Evolutionary conservation across 1,140 invertebrate species (phyloP), one percentile per base, ranked within the genome.

Genomic region (Bathynomus jamesi): DNA sequence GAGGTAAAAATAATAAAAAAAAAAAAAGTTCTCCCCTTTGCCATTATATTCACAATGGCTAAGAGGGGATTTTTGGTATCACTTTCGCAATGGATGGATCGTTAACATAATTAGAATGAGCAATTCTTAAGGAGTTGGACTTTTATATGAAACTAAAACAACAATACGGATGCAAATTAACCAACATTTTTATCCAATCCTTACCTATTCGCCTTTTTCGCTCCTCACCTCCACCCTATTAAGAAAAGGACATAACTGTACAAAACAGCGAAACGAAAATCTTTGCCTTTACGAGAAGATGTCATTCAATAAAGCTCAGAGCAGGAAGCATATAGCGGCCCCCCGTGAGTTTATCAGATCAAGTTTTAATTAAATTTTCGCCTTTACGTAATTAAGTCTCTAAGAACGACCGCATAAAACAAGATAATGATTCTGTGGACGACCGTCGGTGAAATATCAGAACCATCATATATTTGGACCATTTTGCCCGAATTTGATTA

Each of bases 291-390:
- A 53, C 40, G 40, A 53, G 40, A 53, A 53, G 40, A 53, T 53
- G 40, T 53, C 40, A 53, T 53, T 53, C 40, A 53, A 53, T 53
- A 53, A 53, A 53, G 40, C 40, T 53, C 40, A 5, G 40, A 53
- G 40, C 40, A 53, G 73, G 73, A 71, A 74, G 73, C 73, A 74
- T 74, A 74, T 62, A 70, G 69, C 73, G 70, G 73, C 61, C 70
- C 73, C 73, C 73, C 70, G 70, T 74, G 73, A 69, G 73, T 74
- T 74, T 74, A 74, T 74, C 73, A 70, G 73, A 74, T 74, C 73
- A 74, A 74, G 73, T 74, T 74, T 74, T 74, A 74, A 74, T 74
- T 74, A 74, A 74, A 74, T 74, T 74, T 74, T 70, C 72, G 73
- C 73, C 73, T 74, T 74, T 74, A 67, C 73, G 73, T 74, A 74